phyloP scores from a whole-genome alignment of 2,888 invertebrate genomes.

The Tridacna gigas region DNA sequence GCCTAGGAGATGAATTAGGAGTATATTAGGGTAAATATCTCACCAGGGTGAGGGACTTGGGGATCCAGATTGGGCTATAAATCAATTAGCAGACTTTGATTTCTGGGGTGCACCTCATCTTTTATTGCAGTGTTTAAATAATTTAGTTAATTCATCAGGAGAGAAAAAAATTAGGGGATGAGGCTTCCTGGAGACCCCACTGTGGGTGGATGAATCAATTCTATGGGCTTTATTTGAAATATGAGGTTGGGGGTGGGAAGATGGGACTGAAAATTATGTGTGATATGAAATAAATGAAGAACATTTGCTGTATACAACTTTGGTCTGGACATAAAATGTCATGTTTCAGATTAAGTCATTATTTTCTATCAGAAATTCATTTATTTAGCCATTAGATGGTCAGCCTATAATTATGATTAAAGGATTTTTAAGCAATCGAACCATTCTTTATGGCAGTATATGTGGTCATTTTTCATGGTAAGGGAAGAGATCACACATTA shows the following conservation, averaged over 20 bases:
- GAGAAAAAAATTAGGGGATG: slow-evolving; percentile 10
- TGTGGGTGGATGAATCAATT: slow-evolving; percentile 15
- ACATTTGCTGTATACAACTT: background rate
- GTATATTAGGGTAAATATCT: slow-evolving; percentile 27
- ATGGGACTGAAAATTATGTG: background rate
- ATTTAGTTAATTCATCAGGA: slow-evolving; percentile 22
- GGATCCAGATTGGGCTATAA: slow-evolving; percentile 15
- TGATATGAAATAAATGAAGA: slow-evolving; percentile 21
- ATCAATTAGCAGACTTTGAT: slow-evolving; percentile 25
- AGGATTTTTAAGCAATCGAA: slow-evolving; percentile 7
- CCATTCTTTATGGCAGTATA: background rate
- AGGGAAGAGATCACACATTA: background rate
- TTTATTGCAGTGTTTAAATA: slow-evolving; percentile 25
- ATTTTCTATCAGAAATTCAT: slow-evolving; percentile 19
- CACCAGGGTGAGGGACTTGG: slow-evolving; percentile 14
- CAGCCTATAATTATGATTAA: slow-evolving; percentile 12
- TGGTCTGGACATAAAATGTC: background rate
- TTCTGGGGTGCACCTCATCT: slow-evolving; percentile 20
- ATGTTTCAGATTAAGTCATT: slow-evolving; percentile 6
- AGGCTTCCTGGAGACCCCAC: background rate
- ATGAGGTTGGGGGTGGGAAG: slow-evolving; percentile 8
- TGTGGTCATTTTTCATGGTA: slow-evolving; percentile 11
- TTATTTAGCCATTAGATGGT: slow-evolving; percentile 17
- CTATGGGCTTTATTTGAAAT: slow-evolving; percentile 6
- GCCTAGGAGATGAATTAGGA: slow-evolving; percentile 19